Percentiles rank a stretch among this genome's conserved stretches.
Conservation (phyloP, 2,888 invertebrate species). For the Seladonia tumulorum region DNA sequence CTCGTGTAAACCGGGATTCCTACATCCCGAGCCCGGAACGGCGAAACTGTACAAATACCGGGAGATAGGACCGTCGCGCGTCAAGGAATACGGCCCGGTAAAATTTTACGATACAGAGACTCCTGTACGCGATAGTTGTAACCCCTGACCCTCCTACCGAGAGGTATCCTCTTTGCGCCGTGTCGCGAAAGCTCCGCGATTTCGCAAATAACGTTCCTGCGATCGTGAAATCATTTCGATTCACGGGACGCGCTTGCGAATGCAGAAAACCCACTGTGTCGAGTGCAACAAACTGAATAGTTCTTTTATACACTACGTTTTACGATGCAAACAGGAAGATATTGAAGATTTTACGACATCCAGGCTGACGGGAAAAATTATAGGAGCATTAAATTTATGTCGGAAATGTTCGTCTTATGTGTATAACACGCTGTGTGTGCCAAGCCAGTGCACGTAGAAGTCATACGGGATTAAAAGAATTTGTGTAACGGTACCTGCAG, state of each 20-base stretch:
- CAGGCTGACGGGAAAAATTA: not conserved
- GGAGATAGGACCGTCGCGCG: conserved; percentile 6
- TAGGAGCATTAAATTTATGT: not conserved
- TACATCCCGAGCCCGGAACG: not conserved
- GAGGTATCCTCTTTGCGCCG: conserved; percentile 19
- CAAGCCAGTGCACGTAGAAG: too few relatives aligned
- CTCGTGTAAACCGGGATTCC: conserved; percentile 14
- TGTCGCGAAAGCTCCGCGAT: not conserved
- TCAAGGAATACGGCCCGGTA: conserved; percentile 23
- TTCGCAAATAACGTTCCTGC: conserved; percentile 13
- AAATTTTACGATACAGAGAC: conserved; percentile 39
- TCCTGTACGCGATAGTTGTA: conserved; percentile 23
- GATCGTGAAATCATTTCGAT: not conserved
- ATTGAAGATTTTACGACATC: not conserved
- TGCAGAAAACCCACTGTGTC: not conserved
- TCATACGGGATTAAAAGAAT: too few relatives aligned
- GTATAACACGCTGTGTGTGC: too few relatives aligned
- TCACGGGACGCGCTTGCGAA: not conserved
- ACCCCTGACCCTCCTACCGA: not conserved
- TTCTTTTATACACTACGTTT: not conserved
- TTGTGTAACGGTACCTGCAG: too few relatives aligned
- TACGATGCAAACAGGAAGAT: not conserved
- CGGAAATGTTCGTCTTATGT: too few relatives aligned
- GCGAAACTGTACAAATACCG: conserved; percentile 21
- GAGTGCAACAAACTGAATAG: not conserved